Conservation (phyloP, 2,888 invertebrate species). For the Lobophora halterata region DNA sequence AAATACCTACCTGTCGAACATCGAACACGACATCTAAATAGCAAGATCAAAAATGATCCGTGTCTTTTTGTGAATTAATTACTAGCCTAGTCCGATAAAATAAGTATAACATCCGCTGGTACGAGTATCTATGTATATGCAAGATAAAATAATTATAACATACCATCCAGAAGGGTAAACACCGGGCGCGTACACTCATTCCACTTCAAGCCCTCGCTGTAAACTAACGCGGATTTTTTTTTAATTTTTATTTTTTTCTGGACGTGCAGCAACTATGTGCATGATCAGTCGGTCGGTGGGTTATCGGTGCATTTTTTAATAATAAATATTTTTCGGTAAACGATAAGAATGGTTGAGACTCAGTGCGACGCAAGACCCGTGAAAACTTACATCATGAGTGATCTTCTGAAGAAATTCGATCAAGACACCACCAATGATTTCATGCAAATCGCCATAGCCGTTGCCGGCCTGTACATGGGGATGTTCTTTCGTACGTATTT, state of each 20-base stretch:
- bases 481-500: constrained; percentile 65
- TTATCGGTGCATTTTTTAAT: constrained; percentile 61
- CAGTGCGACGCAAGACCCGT: constrained; percentile 63
- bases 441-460: constrained; percentile 57
- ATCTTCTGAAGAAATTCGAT: constrained; percentile 66
- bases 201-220: constrained; percentile 36
- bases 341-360: constrained; percentile 60
- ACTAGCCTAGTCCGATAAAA: background rate
- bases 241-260: constrained; percentile 32
- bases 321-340: constrained; percentile 43
- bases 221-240: constrained; percentile 42
- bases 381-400: constrained; percentile 75
- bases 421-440: constrained; percentile 62
- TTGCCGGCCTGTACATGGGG: constrained; percentile 66
- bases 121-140: constrained; percentile 2
- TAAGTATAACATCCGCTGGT: constrained; percentile 3
- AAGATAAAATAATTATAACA: constrained; percentile 12
- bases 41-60: background rate
- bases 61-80: background rate
- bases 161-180: constrained; percentile 32
- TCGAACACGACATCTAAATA: no score
- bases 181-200: constrained; percentile 42
- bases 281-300: constrained; percentile 57
- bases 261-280: constrained; percentile 49
- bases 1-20: no score